These are phyloP conservation scores for Eumaeus atala DNA, from an alignment of 1,140 invertebrate genomes.

Conservation along the genomic window DNA sequence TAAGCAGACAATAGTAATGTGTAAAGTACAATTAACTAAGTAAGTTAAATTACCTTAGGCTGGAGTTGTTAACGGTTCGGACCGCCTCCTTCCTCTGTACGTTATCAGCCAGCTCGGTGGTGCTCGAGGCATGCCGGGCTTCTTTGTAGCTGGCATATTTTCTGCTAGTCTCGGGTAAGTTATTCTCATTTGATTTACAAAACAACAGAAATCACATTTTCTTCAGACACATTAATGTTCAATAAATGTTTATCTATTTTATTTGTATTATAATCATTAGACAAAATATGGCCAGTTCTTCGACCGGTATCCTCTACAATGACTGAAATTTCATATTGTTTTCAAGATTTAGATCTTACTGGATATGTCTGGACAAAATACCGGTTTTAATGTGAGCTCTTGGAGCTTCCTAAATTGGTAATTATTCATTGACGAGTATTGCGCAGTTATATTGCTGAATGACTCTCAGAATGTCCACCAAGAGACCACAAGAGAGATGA, in stretches of 20 bases:
- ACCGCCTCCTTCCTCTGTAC: conserved; percentile 85
- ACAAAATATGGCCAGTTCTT: neutral
- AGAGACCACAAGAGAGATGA: too few species aligned
- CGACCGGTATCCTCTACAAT: neutral
- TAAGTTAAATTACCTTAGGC: conserved; percentile 54
- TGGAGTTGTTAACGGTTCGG: conserved; percentile 77
- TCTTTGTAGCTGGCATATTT: conserved; percentile 90
- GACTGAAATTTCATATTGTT: conserved; percentile 18
- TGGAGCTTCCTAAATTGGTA: conserved; percentile 18
- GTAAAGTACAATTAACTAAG: too few species aligned
- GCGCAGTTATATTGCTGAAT: too few species aligned
- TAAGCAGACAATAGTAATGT: too few species aligned
- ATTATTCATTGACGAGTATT: conserved; percentile 4
- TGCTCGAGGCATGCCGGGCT: conserved; percentile 84
- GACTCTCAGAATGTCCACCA: too few species aligned
- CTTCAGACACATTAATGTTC: neutral
- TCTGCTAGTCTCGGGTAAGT: conserved; percentile 79
- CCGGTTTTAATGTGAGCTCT: conserved; percentile 55
- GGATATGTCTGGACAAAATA: conserved; percentile 50
- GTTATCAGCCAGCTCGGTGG: conserved; percentile 85
- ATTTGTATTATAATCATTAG: too few species aligned
- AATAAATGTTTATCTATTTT: too few species aligned
- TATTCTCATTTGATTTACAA: neutral
- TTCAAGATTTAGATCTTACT: conserved; percentile 44
- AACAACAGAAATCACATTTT: conserved; percentile 4